Evolutionary conservation across 2,888 invertebrate genomes (phyloP).

Genomic region (Homarus gammarus): DNA sequence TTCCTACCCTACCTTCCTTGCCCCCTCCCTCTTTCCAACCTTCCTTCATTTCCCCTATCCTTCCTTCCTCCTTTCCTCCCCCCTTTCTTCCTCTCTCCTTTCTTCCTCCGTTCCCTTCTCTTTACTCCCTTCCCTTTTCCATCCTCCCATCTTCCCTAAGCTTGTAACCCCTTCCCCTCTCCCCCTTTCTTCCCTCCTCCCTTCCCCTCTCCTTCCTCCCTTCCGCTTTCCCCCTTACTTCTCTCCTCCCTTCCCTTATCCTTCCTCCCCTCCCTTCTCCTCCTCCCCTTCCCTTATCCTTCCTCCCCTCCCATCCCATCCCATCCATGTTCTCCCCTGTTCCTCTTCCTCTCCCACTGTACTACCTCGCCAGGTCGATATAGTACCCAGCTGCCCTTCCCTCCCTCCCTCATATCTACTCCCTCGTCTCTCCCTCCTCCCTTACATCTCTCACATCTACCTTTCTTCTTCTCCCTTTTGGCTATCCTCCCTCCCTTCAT

Average conservation of each 20-base stretch:
- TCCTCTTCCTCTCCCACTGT: not conserved
- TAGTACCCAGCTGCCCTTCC: slow-evolving; percentile 18
- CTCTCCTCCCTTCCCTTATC: slow-evolving; percentile 7
- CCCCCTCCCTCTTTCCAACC: too few relatives aligned
- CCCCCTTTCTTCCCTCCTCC: not conserved
- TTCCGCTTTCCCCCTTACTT: slow-evolving; percentile 16
- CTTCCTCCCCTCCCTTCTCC: slow-evolving; percentile 9
- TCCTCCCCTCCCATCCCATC: not conserved
- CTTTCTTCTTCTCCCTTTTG: not conserved
- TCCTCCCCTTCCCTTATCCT: not conserved
- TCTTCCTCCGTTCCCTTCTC: not conserved
- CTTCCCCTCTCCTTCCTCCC: not conserved
- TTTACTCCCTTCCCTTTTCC: not conserved
- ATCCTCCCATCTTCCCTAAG: not conserved
- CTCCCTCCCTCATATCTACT: not conserved
- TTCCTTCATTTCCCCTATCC: too few relatives aligned
- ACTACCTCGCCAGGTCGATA: slow-evolving; percentile 11
- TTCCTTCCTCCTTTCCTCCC: not conserved
- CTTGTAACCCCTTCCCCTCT: not conserved
- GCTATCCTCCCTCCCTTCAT: not conserved
- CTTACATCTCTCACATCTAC: not conserved
- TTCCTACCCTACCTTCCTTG: too few relatives aligned
- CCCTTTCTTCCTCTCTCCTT: not conserved
- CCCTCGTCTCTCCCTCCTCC: not conserved
- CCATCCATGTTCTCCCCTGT: not conserved